These are phyloP conservation scores for Takifugu rubripes DNA, from an alignment of 2,797 vertebrate species.

Conservation along the genomic window DNA sequence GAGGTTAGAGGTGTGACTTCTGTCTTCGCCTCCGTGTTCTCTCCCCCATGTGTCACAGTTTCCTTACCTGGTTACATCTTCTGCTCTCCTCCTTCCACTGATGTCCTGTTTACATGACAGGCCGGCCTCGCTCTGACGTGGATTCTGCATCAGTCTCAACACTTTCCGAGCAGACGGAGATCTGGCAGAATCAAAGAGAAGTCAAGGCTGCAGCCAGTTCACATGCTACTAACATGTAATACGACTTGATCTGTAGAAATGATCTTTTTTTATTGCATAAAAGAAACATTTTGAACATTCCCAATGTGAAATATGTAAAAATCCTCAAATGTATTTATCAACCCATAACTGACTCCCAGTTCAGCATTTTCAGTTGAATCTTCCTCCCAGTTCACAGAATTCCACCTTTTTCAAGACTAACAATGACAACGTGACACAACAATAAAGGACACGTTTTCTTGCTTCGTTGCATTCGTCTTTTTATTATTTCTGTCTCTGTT, in stretches of 20 bases:
- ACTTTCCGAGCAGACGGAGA: conserved; percentile 42
- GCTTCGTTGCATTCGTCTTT: conserved; percentile 68
- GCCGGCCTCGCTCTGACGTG: conserved; percentile 20
- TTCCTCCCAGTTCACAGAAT: neutral
- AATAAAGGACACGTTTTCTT: conserved; percentile 36
- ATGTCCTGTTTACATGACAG: conserved; percentile 12
- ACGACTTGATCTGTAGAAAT: neutral
- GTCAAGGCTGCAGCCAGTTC: conserved; percentile 1
- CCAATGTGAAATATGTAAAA: neutral
- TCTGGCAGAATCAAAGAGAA: conserved; percentile 2
- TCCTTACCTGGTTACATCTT: conserved; percentile 63
- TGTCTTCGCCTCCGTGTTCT: conserved; percentile 16
- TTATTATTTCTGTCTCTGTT: conserved; percentile 70
- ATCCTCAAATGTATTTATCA: no score
- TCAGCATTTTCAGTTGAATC: neutral
- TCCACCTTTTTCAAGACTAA: neutral
- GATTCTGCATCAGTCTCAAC: conserved; percentile 19
- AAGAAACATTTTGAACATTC: neutral
- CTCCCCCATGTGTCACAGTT: conserved; percentile 59
- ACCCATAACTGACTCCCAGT: neutral
- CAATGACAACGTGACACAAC: neutral
- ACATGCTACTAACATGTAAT: neutral
- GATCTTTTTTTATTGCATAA: neutral
- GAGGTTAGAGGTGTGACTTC: conserved; percentile 35
- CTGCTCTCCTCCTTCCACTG: conserved; percentile 50